Conservation (phyloP, 2,113 vertebrate species). For the Lepisosteus oculatus region DNA sequence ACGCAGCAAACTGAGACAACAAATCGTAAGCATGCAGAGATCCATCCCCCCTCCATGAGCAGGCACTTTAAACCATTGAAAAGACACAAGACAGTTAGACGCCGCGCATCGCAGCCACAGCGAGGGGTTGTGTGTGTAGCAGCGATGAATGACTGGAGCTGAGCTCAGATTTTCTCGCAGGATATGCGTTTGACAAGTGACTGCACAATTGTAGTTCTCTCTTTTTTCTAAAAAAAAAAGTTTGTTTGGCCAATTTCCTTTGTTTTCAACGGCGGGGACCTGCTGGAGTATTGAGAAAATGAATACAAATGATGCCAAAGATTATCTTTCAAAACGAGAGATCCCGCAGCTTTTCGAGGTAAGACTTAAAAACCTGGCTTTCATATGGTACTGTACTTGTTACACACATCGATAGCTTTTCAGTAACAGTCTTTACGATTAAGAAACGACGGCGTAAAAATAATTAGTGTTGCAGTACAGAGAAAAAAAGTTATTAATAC, state of each 20-base stretch:
- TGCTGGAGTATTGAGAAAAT: conserved; percentile 25
- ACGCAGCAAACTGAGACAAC: background rate
- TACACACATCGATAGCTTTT: too few relatives aligned
- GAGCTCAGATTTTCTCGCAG: background rate
- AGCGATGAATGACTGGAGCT: background rate
- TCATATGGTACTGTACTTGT: too few relatives aligned
- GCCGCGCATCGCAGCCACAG: background rate
- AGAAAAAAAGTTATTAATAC: too few relatives aligned
- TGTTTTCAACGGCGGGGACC: background rate
- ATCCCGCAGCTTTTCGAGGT: conserved; percentile 60
- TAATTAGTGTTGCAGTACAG: too few relatives aligned
- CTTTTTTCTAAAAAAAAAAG: background rate
- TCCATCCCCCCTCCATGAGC: background rate
- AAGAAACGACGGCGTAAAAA: too few relatives aligned
- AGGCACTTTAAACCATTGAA: background rate
- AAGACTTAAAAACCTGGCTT: background rate
- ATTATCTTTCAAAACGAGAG: conserved; percentile 47
- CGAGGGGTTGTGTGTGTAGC: background rate
- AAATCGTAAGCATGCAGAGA: background rate
- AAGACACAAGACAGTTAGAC: too few relatives aligned
- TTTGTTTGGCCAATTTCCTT: background rate
- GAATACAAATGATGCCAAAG: conserved; percentile 47
- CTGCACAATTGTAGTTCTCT: background rate
- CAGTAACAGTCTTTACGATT: too few relatives aligned
- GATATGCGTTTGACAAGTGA: conserved; percentile 9